phyloP scores from a whole-genome alignment of 2,113 vertebrate genomes.

The Plecturocebus donacophilus region DNA sequence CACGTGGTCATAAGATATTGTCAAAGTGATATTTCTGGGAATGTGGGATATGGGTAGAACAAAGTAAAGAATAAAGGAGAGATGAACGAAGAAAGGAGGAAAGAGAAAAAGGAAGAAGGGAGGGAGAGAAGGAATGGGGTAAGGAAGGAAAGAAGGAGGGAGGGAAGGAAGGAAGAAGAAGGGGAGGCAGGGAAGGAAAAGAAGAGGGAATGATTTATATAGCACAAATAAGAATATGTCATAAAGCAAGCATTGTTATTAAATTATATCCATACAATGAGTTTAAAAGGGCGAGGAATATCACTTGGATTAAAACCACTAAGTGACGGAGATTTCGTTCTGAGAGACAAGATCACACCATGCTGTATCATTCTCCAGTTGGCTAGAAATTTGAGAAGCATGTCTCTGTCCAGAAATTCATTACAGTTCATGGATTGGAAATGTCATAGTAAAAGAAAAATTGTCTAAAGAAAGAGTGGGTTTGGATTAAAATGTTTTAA shows the following conservation, averaged over 20 bases:
- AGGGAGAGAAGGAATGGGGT: no score
- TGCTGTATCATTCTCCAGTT: background rate
- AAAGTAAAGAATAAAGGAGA: background rate
- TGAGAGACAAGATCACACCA: background rate
- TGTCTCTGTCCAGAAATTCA: rapidly evolving
- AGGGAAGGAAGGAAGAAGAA: background rate
- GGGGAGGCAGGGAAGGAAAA: background rate
- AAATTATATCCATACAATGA: background rate
- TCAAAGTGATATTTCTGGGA: background rate
- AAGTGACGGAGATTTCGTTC: background rate
- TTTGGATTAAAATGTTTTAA: background rate
- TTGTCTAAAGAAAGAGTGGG: background rate
- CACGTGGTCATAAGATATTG: no score
- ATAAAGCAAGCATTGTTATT: background rate
- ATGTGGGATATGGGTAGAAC: background rate
- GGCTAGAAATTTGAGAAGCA: background rate
- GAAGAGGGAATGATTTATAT: background rate
- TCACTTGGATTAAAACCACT: background rate
- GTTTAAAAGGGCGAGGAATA: background rate
- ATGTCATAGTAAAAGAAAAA: background rate
- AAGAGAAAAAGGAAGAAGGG: no score
- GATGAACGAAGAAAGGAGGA: background rate
- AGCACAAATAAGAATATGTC: background rate
- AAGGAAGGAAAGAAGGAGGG: background rate
- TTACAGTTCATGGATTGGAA: background rate